phyloP scores from a whole-genome alignment of 1,140 invertebrate species.

The Anoplolepis gracilipes region DNA sequence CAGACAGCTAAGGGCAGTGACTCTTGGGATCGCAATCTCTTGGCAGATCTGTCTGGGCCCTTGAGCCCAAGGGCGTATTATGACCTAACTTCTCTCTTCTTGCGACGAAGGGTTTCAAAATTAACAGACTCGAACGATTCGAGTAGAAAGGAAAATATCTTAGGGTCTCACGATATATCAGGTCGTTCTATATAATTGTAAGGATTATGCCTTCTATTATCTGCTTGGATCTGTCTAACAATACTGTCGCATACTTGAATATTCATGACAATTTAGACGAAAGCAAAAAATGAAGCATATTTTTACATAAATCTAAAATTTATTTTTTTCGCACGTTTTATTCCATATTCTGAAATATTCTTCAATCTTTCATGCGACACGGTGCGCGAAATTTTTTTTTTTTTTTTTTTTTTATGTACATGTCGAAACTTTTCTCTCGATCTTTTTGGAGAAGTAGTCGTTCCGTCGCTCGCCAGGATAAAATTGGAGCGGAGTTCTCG shows the following conservation, averaged over 20 bases:
- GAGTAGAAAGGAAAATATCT: background rate
- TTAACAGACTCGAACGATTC: slow-evolving; percentile 3
- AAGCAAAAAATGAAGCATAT: no score
- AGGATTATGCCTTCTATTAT: background rate
- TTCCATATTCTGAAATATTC: background rate
- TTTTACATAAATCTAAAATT: no score
- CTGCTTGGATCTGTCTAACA: background rate
- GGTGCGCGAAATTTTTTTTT: background rate
- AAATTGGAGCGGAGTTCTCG: background rate
- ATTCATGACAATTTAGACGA: no score
- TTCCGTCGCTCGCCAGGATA: background rate
- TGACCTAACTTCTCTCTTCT: slow-evolving; percentile 54
- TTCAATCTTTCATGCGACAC: background rate
- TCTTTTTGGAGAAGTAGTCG: background rate
- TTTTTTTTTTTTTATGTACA: background rate
- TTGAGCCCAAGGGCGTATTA: slow-evolving; percentile 76
- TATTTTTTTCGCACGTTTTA: no score
- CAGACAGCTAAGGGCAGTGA: slow-evolving; percentile 77
- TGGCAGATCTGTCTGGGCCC: slow-evolving; percentile 76
- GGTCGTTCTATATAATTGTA: background rate
- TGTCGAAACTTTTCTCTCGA: background rate
- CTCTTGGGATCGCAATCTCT: slow-evolving; percentile 77
- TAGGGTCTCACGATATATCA: background rate
- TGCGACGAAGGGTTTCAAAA: slow-evolving; percentile 3
- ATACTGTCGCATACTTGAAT: background rate